These are phyloP conservation scores for Myotis daubentonii DNA, from an alignment of 2,797 vertebrate species.

Conservation along the genomic window DNA sequence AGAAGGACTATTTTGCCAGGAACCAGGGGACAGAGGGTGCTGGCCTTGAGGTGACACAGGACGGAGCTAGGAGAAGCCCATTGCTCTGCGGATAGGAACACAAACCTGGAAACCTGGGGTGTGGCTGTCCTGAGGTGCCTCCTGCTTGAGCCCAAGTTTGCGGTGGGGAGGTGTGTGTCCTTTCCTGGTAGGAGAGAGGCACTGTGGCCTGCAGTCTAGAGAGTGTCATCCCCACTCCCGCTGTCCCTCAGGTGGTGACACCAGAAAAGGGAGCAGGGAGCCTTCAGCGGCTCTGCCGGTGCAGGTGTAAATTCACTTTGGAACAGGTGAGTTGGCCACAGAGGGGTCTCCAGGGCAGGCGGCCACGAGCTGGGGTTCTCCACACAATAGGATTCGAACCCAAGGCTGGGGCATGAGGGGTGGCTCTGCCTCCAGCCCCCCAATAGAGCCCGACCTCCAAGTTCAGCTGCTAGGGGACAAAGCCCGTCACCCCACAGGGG, in stretches of 20 bases:
- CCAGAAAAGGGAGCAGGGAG: not conserved
- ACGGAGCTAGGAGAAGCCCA: not conserved
- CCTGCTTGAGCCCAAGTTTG: not conserved
- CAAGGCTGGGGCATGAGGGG: accelerated
- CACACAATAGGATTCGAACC: not conserved
- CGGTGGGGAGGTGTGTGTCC: not conserved
- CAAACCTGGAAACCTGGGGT: not conserved
- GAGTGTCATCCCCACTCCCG: not conserved
- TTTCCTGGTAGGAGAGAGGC: not conserved
- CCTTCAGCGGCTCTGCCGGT: not conserved
- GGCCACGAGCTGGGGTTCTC: not conserved
- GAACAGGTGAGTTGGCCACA: not conserved
- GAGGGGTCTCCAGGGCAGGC: not conserved
- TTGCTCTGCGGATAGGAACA: not conserved
- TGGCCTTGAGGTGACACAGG: not conserved
- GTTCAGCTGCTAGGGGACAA: not conserved
- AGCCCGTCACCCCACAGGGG: not conserved
- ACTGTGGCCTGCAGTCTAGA: not conserved
- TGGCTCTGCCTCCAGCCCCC: not conserved
- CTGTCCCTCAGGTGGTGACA: accelerated
- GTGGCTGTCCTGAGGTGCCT: not conserved
- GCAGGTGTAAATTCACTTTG: not conserved
- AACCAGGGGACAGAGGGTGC: too few species aligned
- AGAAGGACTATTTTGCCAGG: not conserved
- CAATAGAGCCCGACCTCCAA: not conserved